Base-by-base conservation (phyloP, 2,113 vertebrate genomes). In the Vanacampus margaritifer region DNA sequence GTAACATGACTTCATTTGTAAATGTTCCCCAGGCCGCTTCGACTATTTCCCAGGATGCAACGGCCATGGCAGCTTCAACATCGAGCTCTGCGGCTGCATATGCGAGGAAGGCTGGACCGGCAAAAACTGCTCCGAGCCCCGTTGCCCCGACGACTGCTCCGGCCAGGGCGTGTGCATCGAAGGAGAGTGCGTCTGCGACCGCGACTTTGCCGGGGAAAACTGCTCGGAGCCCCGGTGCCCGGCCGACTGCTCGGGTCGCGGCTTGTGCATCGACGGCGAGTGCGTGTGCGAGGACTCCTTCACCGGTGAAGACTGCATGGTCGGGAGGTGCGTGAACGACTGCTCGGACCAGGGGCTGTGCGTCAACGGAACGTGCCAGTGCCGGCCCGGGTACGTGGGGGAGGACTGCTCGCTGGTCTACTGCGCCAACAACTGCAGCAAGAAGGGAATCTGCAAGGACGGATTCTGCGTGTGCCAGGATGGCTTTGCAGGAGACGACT, bases 241-340 rank as follows among this genome's bases (percentile, higher is more conserved):
- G 0, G 82, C 90, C 0, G 95, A 96, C 87, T 99, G 97, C 73
- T 96, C 94, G 2, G 92, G 93, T 63, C 93, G 87, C 0, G 97
- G 97, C 5, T 87, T 97, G 71, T 99, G 97, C 7, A 93, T 98
- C 68, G 96, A 96, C 0, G 96, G 96, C 0, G 94, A 96, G 79
- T 99, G 97, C 2, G 79, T 98, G 68, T 99, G 97, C 2, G 95
- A 99, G 68, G 97, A 97, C 70, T 91, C 94, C 5, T 98, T 93
- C 86, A 63, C 91, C 0, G 97, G 97, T 0, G 93, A 95, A 8
- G 96, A 96, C 68, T 99, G 97, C 85, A 91, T 92, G 5, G 84
- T 93, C 46, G 91, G 94, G 36, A 87, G 94, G 58, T 99, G 97
- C 66, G 95, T 95, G 2, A 93, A 84, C 1, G 95, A 98, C 90